These are phyloP conservation scores for Halictus quadricinctus DNA, from an alignment of 2,888 invertebrate species.

Conservation along the genomic window DNA sequence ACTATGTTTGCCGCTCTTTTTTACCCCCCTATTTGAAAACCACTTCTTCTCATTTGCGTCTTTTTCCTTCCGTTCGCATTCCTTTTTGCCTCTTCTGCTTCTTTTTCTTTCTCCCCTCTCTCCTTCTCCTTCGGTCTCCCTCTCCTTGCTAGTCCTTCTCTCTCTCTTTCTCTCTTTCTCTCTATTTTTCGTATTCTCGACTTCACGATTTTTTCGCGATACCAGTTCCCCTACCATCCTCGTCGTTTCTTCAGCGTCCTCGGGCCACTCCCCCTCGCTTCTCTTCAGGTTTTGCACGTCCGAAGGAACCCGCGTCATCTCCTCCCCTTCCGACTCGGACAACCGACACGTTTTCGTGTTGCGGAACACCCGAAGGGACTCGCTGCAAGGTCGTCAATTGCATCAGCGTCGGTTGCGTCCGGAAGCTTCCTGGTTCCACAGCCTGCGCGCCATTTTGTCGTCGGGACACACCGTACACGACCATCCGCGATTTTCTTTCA, in stretches of 20 bases:
- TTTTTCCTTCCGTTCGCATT: slow-evolving; percentile 9
- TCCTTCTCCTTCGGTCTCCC: not conserved
- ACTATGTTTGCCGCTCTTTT: not conserved
- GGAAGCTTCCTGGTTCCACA: slow-evolving; percentile 49
- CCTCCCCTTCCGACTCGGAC: slow-evolving; percentile 15
- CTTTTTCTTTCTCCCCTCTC: not conserved
- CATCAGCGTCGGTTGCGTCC: slow-evolving; percentile 54
- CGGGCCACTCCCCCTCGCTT: not conserved
- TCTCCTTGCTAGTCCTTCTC: not conserved
- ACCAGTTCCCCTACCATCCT: not conserved
- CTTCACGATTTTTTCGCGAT: not conserved
- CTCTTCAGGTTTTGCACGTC: slow-evolving; percentile 16
- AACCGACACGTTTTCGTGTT: slow-evolving; percentile 68
- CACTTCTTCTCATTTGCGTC: slow-evolving; percentile 12
- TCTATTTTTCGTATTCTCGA: not conserved
- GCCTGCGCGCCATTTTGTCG: not conserved
- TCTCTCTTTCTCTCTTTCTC: not conserved
- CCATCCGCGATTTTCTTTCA: not conserved
- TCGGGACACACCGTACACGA: not conserved
- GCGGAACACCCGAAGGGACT: slow-evolving; percentile 60
- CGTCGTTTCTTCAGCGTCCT: not conserved
- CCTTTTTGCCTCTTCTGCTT: slow-evolving; percentile 8
- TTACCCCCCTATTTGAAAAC: slow-evolving; percentile 17
- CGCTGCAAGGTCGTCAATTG: slow-evolving; percentile 64
- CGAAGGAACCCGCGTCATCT: slow-evolving; percentile 21